These are phyloP conservation scores for Philonicus albiceps DNA, from an alignment of 2,888 invertebrate genomes.

Conservation along the genomic window DNA sequence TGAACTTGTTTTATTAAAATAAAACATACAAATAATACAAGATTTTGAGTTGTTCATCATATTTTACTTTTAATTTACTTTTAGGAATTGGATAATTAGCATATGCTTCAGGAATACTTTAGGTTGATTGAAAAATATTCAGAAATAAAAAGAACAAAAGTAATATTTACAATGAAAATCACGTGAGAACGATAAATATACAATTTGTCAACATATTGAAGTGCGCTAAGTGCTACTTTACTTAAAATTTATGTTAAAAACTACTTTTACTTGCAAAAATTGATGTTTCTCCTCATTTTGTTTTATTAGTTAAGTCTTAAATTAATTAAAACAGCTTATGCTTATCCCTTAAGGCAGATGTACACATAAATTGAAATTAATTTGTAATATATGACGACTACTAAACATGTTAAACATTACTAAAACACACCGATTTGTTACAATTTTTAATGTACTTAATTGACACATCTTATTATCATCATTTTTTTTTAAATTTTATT, in stretches of 20 bases:
- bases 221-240: constrained; percentile 17
- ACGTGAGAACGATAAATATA: constrained; percentile 22
- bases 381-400: not conserved
- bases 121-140: not conserved
- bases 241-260: not conserved
- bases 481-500: not conserved
- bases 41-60: not conserved
- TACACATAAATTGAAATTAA: not conserved
- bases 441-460: not conserved
- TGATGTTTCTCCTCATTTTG: constrained; percentile 25
- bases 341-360: not conserved
- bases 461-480: not conserved
- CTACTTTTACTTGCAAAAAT: constrained; percentile 18
- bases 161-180: too few relatives aligned
- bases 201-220: not conserved
- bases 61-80: not conserved
- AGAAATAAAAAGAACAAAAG: not conserved
- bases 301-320: constrained; percentile 1
- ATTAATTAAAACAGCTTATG: not conserved
- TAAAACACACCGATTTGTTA: not conserved
- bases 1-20: constrained; percentile 5
- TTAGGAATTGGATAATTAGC: not conserved
- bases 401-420: not conserved
- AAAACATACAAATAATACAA: constrained; percentile 18
- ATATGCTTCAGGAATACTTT: not conserved